Evolutionary conservation across 1,140 invertebrate genomes (phyloP), one percentile per base, ranked within the genome.

Genomic region (Caenorhabditis inopinata): DNA sequence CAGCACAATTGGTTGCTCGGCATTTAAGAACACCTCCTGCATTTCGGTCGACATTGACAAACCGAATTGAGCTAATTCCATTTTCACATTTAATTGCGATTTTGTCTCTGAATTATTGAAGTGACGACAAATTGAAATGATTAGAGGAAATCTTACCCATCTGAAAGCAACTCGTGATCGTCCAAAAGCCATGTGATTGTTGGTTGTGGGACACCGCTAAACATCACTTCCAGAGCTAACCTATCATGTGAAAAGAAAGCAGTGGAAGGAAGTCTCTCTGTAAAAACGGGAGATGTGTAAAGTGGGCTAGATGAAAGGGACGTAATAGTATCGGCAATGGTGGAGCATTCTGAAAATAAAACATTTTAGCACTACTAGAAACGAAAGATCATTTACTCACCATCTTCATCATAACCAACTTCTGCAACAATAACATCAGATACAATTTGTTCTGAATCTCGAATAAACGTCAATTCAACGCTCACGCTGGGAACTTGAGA

Each of bases 321-420:
- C 12, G 82, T 81, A 11, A 83, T 35, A 1, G 82, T 83, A 29
- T 83, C 81, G 29, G 46, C 82, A 18, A 81, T 47, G 0, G 80
- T 81, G 14, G 82, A 83, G 6, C 76, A 83, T 78, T 83, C 82
- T 83, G 27, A 46, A 82, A 82, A n/a, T 16, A 46, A 14, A 4
- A 46, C 3, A 9, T 23, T 74, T 45, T n/a, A 73, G 74, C 47
- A 46, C 5, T 23, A n/a, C 14, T 9, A 27, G n/a, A n/a, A n/a
- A n/a, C n/a, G n/a, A 42, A 11, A 74, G 7, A 38, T 18, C 45
- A 1, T 16, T 35, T 23, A 45, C 53, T 49, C 58, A 79, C 76
- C 81, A 68, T 80, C 81, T 42, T 82, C 81, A 29, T 79, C 81
- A 74, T 76, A 79, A 62, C 83, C 62, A 42, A 73, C 77, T 35